Evolutionary conservation across 2,113 vertebrate genomes (phyloP).

Genomic region (Rhadina sibilatrix): DNA sequence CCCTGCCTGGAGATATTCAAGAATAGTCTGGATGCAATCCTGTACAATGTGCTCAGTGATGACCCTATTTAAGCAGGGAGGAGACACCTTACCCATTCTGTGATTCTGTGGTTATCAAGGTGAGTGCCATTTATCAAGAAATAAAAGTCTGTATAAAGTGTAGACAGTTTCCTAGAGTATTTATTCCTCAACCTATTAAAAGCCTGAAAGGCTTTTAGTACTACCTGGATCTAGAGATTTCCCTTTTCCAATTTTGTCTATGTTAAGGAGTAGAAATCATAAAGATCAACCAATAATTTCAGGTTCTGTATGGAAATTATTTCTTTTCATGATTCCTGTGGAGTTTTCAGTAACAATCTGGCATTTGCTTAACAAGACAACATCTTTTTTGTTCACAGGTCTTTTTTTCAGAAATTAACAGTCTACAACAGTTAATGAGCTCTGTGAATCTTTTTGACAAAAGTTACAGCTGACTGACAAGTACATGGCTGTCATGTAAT

Average conservation of each 20-base stretch:
- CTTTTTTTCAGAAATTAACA: constrained; percentile 38
- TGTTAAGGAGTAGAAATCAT: background rate
- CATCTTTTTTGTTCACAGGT: constrained; percentile 27
- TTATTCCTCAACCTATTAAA: background rate
- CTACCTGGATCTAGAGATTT: background rate
- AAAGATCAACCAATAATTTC: background rate
- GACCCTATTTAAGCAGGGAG: background rate
- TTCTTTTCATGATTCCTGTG: background rate
- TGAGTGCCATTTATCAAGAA: background rate
- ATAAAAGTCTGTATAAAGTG: background rate
- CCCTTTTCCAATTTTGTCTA: background rate
- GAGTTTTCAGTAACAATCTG: constrained; percentile 14
- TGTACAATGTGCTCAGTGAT: background rate
- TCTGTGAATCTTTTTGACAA: constrained; percentile 54
- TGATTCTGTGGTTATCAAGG: background rate
- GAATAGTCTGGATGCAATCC: background rate
- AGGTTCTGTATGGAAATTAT: constrained; percentile 6
- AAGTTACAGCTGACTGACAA: constrained; percentile 53
- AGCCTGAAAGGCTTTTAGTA: background rate
- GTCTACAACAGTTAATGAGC: constrained; percentile 52
- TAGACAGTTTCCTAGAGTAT: background rate
- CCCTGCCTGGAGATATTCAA: background rate
- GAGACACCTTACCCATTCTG: background rate
- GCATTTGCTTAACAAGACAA: constrained; percentile 29
- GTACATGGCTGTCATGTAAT: constrained; percentile 23